A percentile compares a stretch with the other conserved stretches of the same genome.
Evolutionary conservation across 2,888 invertebrate genomes (phyloP).

Genomic region (Melieria crassipennis): DNA sequence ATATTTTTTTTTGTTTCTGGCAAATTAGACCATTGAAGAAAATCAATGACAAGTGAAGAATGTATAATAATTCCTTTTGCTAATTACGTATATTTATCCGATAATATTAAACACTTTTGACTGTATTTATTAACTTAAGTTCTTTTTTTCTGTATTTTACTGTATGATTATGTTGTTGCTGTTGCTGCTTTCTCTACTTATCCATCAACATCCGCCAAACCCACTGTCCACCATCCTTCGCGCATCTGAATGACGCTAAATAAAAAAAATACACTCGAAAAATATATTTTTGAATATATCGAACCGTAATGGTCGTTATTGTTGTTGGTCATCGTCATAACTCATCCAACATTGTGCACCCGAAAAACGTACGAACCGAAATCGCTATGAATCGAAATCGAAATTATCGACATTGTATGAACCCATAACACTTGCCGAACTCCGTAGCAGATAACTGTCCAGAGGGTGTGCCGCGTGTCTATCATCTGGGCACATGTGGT

Average conservation of each 20-base stretch:
- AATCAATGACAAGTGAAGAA: too few relatives aligned
- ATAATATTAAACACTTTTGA: constrained; percentile 5
- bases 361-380: neutral
- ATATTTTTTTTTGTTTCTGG: neutral
- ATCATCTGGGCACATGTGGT: constrained; percentile 97
- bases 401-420: constrained; percentile 2
- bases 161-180: constrained; percentile 26
- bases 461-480: constrained; percentile 99
- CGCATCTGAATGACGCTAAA: too few relatives aligned
- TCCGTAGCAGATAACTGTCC: constrained; percentile 62
- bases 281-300: too few relatives aligned
- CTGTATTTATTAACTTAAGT: neutral
- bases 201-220: too few relatives aligned
- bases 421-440: constrained; percentile 15
- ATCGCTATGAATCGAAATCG: constrained; percentile 7
- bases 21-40: too few relatives aligned
- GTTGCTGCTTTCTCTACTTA: constrained; percentile 12
- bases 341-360: neutral
- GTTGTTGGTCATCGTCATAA: neutral
- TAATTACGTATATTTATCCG: too few relatives aligned
- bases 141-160: constrained; percentile 13
- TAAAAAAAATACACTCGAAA: neutral
- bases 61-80: too few relatives aligned
- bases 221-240: too few relatives aligned
- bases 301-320: neutral